Evolutionary conservation across 2,113 vertebrate species (phyloP).

Genomic region (Serilophus lunatus): DNA sequence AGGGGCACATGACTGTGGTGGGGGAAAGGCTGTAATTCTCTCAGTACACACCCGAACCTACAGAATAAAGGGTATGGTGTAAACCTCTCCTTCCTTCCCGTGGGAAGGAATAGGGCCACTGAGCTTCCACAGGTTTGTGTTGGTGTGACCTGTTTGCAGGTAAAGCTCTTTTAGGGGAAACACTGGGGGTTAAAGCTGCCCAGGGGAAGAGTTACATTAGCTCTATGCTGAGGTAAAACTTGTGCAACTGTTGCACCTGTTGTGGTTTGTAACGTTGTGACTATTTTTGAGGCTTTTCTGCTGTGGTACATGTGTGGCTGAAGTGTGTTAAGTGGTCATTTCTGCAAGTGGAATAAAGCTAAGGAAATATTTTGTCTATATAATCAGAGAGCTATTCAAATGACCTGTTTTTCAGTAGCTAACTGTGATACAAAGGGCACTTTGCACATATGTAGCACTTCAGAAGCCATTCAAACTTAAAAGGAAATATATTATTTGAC

Average conservation of each 20-base stretch:
- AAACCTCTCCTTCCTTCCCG: accelerated
- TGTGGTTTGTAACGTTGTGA: background rate
- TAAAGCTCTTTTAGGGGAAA: background rate
- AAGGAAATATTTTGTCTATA: background rate
- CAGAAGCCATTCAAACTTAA: background rate
- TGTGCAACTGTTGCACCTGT: background rate
- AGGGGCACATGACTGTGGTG: background rate
- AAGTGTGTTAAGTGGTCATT: background rate
- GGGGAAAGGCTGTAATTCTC: background rate
- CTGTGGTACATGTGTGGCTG: background rate
- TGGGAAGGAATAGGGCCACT: background rate
- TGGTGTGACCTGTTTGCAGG: accelerated
- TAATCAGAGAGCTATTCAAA: background rate
- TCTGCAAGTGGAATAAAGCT: background rate
- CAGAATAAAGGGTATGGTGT: accelerated
- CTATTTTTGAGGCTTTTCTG: background rate
- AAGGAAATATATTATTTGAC: background rate
- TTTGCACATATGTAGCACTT: background rate
- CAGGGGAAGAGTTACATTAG: background rate
- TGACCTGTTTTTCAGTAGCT: background rate
- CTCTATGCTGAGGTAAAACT: background rate
- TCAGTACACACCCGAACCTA: background rate
- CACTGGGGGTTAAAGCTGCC: background rate
- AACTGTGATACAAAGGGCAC: background rate
- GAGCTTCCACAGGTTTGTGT: background rate